Conservation (phyloP, 2,113 vertebrate species). For the Sapayoa aenigma region DNA sequence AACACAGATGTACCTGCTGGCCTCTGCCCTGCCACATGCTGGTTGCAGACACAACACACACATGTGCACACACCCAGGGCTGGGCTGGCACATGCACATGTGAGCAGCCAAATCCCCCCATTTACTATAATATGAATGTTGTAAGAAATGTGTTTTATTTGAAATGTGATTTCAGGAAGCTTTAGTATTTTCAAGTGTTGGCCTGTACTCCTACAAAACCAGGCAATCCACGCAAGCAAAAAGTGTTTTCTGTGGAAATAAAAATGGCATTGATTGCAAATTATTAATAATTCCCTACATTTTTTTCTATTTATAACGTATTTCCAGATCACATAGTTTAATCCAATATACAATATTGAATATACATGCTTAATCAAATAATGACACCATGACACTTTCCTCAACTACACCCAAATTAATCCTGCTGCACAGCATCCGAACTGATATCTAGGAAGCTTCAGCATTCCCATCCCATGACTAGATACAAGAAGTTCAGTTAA, state of each 20-base stretch:
- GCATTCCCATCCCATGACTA: background rate
- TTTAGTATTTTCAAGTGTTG: background rate
- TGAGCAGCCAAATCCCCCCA: background rate
- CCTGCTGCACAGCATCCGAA: too few relatives aligned
- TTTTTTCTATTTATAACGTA: background rate
- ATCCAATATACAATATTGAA: background rate
- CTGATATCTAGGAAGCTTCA: accelerated
- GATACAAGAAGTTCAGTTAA: background rate
- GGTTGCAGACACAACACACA: background rate
- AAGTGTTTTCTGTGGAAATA: background rate
- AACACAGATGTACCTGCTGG: background rate
- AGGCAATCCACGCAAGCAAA: background rate
- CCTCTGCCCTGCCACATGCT: background rate
- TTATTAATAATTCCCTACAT: accelerated
- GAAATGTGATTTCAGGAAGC: background rate
- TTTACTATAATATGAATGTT: background rate
- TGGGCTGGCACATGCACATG: background rate
- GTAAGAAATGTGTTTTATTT: accelerated
- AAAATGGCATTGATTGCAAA: background rate
- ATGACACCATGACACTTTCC: background rate
- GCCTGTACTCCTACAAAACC: background rate
- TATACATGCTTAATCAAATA: background rate
- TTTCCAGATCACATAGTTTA: background rate
- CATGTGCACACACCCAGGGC: too few relatives aligned
- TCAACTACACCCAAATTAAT: background rate